Percentiles rank a stretch among this genome's conserved stretches.
Conservation (phyloP, 2,797 vertebrate genomes). For the Tamandua tetradactyla region DNA sequence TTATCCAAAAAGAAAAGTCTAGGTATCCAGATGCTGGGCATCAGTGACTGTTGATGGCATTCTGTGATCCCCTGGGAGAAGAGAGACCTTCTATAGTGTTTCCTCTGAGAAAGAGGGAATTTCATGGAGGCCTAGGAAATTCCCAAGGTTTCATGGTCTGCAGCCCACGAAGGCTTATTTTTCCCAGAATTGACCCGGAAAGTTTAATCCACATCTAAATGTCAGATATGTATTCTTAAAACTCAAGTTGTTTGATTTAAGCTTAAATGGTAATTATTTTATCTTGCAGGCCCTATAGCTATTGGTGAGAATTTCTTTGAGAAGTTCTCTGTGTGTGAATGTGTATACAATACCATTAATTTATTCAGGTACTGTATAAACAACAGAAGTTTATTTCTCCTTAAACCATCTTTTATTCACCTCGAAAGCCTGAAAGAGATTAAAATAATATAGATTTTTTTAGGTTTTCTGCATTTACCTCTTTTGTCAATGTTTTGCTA, state of each 20-base stretch:
- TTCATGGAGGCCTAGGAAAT: constrained; percentile 13
- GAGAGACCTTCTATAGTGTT: background rate
- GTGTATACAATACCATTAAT: constrained; percentile 64
- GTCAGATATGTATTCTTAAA: constrained; percentile 55
- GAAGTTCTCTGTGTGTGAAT: background rate
- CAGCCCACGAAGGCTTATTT: constrained; percentile 33
- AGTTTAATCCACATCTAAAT: constrained; percentile 72
- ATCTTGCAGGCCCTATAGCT: constrained; percentile 57
- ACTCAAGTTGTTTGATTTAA: constrained; percentile 63
- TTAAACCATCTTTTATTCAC: constrained; percentile 62
- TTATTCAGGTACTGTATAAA: constrained; percentile 67
- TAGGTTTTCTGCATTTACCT: constrained; percentile 74
- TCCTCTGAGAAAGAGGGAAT: constrained; percentile 57
- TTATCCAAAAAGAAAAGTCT: background rate
- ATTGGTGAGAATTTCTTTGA: constrained; percentile 71
- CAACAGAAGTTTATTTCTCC: constrained; percentile 76
- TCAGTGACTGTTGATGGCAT: constrained; percentile 28
- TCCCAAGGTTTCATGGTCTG: constrained; percentile 43
- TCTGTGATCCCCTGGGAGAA: background rate
- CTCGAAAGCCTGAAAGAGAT: constrained; percentile 72
- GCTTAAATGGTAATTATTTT: constrained; percentile 67
- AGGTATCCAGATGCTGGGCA: background rate
- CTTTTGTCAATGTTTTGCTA: constrained; percentile 70
- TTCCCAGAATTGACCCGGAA: constrained; percentile 57
- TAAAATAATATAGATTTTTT: constrained; percentile 72